These are phyloP conservation scores for Hippocampus abdominalis DNA, from an alignment of 2,113 vertebrate species.

Conservation along the genomic window DNA sequence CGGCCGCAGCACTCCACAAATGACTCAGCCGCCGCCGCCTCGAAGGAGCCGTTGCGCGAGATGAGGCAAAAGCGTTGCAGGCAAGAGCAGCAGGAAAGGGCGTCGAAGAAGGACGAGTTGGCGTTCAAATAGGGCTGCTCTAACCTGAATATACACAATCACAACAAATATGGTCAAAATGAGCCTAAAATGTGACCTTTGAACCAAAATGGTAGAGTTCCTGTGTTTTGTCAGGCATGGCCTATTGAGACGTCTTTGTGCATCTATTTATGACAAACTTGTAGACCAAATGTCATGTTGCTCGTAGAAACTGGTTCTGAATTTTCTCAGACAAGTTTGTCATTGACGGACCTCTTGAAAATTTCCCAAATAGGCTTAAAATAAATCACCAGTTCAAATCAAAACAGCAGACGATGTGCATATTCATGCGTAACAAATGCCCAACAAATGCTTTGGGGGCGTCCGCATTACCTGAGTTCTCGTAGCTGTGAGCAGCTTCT, in stretches of 20 bases:
- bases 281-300: no score
- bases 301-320: no score
- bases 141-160: slow-evolving; percentile 70
- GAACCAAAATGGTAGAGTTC: background rate
- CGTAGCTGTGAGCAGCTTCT: slow-evolving; percentile 83
- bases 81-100: slow-evolving; percentile 81
- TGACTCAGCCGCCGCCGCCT: slow-evolving; percentile 77
- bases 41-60: slow-evolving; percentile 90
- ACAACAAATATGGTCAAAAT: background rate
- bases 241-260: no score
- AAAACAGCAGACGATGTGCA: no score
- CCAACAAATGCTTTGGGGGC: background rate
- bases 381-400: no score
- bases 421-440: background rate
- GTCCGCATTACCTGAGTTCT: slow-evolving; percentile 87
- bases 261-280: no score
- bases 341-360: background rate
- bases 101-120: slow-evolving; percentile 86
- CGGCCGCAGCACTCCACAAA: slow-evolving; percentile 83
- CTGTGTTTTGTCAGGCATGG: no score
- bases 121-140: slow-evolving; percentile 93
- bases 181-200: background rate
- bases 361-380: no score
- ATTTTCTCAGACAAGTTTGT: no score
- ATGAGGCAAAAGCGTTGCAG: slow-evolving; percentile 89